phyloP scores from a whole-genome alignment of 2,888 invertebrate genomes.

The Lacanobia wlatinum region DNA sequence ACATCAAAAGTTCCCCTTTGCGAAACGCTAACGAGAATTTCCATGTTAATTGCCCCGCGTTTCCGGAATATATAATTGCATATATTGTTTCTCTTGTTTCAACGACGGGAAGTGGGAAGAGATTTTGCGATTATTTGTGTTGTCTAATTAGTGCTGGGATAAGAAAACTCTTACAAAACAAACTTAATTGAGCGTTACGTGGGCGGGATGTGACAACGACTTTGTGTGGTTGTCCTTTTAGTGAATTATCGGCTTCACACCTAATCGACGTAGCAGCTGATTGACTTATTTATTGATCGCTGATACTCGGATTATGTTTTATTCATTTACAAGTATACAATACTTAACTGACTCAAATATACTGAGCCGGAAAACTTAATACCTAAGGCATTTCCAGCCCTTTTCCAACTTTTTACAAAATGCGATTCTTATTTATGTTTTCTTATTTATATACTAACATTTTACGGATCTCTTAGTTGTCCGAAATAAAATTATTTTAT shows the following conservation, averaged over 20 bases:
- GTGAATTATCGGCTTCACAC: slow-evolving; percentile 16
- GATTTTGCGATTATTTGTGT: slow-evolving; percentile 82
- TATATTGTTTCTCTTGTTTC: slow-evolving; percentile 85
- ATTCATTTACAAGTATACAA: too few relatives aligned
- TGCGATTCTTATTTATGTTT: too few relatives aligned
- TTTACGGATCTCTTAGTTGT: too few relatives aligned
- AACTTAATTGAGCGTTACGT: slow-evolving; percentile 73
- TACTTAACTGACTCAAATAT: too few relatives aligned
- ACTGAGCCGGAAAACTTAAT: too few relatives aligned
- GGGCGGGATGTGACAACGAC: slow-evolving; percentile 34
- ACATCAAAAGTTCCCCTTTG: slow-evolving; percentile 89
- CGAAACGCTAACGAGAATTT: slow-evolving; percentile 87
- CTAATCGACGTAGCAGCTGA: slow-evolving; percentile 9
- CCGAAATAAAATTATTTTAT: too few relatives aligned
- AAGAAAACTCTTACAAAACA: slow-evolving; percentile 76
- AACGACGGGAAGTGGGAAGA: slow-evolving; percentile 76
- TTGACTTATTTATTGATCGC: background rate
- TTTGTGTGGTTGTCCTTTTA: slow-evolving; percentile 34
- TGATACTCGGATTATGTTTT: too few relatives aligned
- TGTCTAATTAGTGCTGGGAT: slow-evolving; percentile 78
- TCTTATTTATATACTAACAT: too few relatives aligned
- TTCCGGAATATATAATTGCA: slow-evolving; percentile 87
- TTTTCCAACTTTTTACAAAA: too few relatives aligned
- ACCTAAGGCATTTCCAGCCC: too few relatives aligned
- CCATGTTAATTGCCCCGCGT: slow-evolving; percentile 87